A percentile compares a stretch with the other conserved stretches of the same genome.
phyloP scores from a whole-genome alignment of 2,888 invertebrate genomes.

The Cistogaster globosa region DNA sequence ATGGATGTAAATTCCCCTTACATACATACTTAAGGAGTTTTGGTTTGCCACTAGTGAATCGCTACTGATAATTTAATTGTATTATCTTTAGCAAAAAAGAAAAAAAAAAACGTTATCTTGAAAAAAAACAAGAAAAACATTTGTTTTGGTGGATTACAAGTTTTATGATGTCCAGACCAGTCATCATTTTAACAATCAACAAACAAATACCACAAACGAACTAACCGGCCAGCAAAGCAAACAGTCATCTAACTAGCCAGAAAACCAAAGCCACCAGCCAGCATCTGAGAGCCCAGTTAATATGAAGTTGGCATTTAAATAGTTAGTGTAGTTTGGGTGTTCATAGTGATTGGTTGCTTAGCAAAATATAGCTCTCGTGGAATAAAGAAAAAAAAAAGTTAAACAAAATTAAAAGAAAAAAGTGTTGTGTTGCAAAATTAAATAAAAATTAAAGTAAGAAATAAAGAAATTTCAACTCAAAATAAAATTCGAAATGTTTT shows the following conservation, averaged over 20 bases:
- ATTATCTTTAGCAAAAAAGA: slow-evolving; percentile 18
- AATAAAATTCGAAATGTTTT: slow-evolving; percentile 2
- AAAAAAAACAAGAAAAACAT: slow-evolving; percentile 55
- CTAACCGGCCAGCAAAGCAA: slow-evolving; percentile 50
- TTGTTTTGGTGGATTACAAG: slow-evolving; percentile 41
- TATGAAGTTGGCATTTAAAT: slow-evolving; percentile 68
- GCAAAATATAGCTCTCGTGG: slow-evolving; percentile 57
- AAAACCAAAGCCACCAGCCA: slow-evolving; percentile 56
- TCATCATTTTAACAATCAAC: slow-evolving; percentile 53
- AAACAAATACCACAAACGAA: slow-evolving; percentile 53
- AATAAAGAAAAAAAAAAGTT: slow-evolving; percentile 26
- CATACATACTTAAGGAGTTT: slow-evolving; percentile 2
- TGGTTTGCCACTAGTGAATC: slow-evolving; percentile 28
- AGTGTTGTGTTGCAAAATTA: slow-evolving; percentile 54
- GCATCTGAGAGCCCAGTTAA: slow-evolving; percentile 74
- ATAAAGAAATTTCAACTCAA: neutral
- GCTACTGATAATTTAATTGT: slow-evolving; percentile 31
- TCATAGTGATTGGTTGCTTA: slow-evolving; percentile 78
- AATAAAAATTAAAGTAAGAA: slow-evolving; percentile 61
- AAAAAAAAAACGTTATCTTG: slow-evolving; percentile 57
- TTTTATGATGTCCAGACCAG: slow-evolving; percentile 63
- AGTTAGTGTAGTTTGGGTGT: slow-evolving; percentile 80
- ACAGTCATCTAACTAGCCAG: slow-evolving; percentile 54
- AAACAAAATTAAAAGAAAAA: slow-evolving; percentile 8
- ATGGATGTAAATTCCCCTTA: slow-evolving; percentile 7